Percentiles rank a stretch among this genome's conserved stretches.
Conservation (phyloP, 2,113 vertebrate species). For the Corythornis vintsioides region DNA sequence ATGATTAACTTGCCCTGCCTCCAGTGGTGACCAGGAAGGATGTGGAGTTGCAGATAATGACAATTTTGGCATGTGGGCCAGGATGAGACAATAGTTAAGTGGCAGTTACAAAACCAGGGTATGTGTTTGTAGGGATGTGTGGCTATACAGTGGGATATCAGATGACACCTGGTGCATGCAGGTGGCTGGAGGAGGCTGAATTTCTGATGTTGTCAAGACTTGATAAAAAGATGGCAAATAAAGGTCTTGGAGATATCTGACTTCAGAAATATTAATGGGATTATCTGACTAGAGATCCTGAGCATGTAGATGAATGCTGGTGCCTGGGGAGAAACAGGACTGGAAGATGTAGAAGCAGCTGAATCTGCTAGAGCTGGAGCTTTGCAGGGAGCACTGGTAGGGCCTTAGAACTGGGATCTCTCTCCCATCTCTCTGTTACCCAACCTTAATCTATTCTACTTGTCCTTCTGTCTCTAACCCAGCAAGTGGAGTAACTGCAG, state of each 20-base stretch:
- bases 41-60: not conserved
- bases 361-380: not conserved
- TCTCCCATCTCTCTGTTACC: not conserved
- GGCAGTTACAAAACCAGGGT: not conserved
- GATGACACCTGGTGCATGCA: not conserved
- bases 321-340: not conserved
- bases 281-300: rapidly evolving
- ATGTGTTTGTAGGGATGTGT: not conserved
- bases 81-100: not conserved
- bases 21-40: not conserved
- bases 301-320: not conserved
- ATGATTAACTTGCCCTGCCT: not conserved
- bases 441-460: not conserved
- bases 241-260: not conserved
- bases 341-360: not conserved
- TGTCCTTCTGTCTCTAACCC: not conserved
- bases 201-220: not conserved
- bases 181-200: not conserved
- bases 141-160: not conserved
- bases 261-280: not conserved
- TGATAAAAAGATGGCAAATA: not conserved
- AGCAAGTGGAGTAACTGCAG: not conserved
- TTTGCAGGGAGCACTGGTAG: not conserved
- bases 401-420: not conserved
- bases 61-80: not conserved